Conservation (phyloP, 2,888 invertebrate species). For the Microctonus aethiopoides region DNA sequence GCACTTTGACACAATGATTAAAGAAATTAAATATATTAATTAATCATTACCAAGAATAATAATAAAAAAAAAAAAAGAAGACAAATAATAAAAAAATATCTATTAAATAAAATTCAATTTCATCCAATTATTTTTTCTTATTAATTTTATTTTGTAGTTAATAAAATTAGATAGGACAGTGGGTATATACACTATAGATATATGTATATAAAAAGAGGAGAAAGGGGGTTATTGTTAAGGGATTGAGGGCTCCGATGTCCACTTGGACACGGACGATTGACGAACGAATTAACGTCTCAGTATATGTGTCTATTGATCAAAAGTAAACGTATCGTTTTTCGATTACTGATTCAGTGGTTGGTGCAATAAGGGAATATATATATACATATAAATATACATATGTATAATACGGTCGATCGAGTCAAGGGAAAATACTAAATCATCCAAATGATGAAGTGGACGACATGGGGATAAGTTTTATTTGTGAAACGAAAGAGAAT, state of each 20-base stretch:
- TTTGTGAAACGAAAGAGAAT: constrained; percentile 34
- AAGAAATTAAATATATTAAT: background rate
- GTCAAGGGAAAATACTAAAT: constrained; percentile 13
- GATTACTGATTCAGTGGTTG: constrained; percentile 28
- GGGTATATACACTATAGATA: background rate
- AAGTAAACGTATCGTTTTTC: constrained; percentile 56
- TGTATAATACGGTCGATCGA: background rate
- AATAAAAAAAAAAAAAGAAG: background rate
- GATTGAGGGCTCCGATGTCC: constrained; percentile 19
- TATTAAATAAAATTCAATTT: background rate
- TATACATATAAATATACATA: background rate
- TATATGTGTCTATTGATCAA: constrained; percentile 36
- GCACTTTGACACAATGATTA: background rate
- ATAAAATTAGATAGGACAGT: background rate
- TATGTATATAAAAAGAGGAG: too few relatives aligned
- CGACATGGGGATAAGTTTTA: constrained; percentile 47
- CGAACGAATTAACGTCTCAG: constrained; percentile 34
- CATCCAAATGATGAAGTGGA: constrained; percentile 21
- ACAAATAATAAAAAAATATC: too few relatives aligned
- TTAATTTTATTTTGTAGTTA: background rate
- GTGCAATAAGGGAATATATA: background rate
- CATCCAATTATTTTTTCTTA: background rate
- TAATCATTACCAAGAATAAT: background rate
- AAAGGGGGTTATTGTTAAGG: background rate
- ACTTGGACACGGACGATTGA: constrained; percentile 40